Evolutionary conservation across 2,113 vertebrate genomes (phyloP).

Genomic region (Cheirogaleus medius): DNA sequence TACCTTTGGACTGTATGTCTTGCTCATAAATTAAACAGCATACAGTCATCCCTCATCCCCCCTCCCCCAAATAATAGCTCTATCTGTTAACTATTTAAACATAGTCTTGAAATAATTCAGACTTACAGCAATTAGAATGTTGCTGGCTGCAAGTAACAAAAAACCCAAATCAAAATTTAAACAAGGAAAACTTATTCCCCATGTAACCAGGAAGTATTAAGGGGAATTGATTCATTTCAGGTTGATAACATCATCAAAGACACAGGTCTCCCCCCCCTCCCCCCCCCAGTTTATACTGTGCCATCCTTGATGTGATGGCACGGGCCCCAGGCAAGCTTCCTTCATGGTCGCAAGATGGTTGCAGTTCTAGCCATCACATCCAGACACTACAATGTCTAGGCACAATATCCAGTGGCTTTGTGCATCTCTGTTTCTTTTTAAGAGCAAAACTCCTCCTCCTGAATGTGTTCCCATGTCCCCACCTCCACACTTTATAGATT

Average conservation of each 20-base stretch:
- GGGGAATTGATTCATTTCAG: background rate
- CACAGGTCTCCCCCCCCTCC: background rate
- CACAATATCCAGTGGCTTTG: background rate
- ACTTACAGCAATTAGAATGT: background rate
- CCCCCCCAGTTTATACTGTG: background rate
- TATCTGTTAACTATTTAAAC: slow-evolving; percentile 23
- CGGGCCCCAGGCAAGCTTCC: background rate
- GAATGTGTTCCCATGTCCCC: background rate
- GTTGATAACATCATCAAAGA: slow-evolving; percentile 5
- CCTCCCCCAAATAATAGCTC: background rate
- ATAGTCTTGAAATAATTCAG: background rate
- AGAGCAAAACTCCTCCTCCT: background rate
- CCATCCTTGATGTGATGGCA: background rate
- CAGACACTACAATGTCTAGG: background rate
- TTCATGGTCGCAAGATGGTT: background rate
- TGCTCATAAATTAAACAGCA: slow-evolving; percentile 15
- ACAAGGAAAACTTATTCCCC: background rate
- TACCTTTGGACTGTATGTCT: background rate
- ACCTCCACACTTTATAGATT: background rate
- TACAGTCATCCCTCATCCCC: background rate
- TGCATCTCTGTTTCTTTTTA: background rate
- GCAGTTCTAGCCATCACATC: background rate
- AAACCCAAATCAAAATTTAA: slow-evolving; percentile 50
- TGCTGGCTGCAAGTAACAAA: slow-evolving; percentile 18
- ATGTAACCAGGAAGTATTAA: background rate